Evolutionary conservation across 2,888 invertebrate genomes (phyloP).

Genomic region (Hirtodrosophila alboralis): DNA sequence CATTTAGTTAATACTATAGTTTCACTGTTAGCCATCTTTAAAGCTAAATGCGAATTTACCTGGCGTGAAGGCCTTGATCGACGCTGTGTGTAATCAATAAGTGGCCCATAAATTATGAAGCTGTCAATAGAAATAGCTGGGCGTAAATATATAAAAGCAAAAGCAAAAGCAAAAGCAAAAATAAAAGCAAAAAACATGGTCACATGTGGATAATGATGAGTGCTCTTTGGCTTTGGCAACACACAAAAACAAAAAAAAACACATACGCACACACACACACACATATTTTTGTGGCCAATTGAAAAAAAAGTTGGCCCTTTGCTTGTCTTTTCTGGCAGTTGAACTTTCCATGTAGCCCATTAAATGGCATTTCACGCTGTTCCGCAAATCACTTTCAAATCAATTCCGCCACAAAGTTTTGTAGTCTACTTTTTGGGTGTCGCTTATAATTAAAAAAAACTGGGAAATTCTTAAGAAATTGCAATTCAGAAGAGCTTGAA

Average conservation of each 20-base stretch:
- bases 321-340: slow-evolving; percentile 19
- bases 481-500: too few relatives aligned
- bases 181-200: slow-evolving; percentile 52
- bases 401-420: too few relatives aligned
- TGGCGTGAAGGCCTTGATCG: slow-evolving; percentile 9
- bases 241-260: too few relatives aligned
- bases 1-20: too few relatives aligned
- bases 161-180: too few relatives aligned
- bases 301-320: slow-evolving; percentile 65
- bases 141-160: too few relatives aligned
- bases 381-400: too few relatives aligned
- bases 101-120: slow-evolving; percentile 73
- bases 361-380: slow-evolving; percentile 48
- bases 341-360: slow-evolving; percentile 45
- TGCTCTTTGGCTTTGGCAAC: slow-evolving; percentile 27
- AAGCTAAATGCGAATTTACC: slow-evolving; percentile 25
- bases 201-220: slow-evolving; percentile 57
- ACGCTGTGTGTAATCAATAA: slow-evolving; percentile 64
- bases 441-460: too few relatives aligned
- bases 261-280: too few relatives aligned
- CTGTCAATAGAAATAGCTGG: slow-evolving; percentile 65
- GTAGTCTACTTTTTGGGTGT: too few relatives aligned
- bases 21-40: slow-evolving; percentile 49
- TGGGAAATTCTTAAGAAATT: too few relatives aligned
- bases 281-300: slow-evolving; percentile 47